phyloP scores from a whole-genome alignment of 1,140 invertebrate species.

The Mya arenaria region DNA sequence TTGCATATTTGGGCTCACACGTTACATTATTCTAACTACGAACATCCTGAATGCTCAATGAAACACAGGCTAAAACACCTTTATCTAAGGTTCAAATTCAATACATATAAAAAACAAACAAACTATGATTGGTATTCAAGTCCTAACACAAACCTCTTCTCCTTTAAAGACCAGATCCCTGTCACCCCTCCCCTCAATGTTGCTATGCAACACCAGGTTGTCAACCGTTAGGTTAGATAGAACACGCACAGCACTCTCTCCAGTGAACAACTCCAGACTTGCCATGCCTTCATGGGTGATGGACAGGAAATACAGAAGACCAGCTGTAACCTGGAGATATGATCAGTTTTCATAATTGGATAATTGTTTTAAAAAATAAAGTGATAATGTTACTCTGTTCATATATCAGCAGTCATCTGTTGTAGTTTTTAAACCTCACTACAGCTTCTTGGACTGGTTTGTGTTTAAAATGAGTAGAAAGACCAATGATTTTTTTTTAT shows the following conservation, averaged over 20 bases:
- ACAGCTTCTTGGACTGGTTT: too few species aligned
- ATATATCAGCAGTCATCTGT: too few species aligned
- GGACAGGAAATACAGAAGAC: slow-evolving; percentile 39
- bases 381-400: too few species aligned
- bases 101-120: background rate
- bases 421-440: too few species aligned
- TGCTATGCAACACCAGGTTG: background rate
- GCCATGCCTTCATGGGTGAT: slow-evolving; percentile 51
- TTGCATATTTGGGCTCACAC: background rate
- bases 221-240: slow-evolving; percentile 13
- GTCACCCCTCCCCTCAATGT: background rate
- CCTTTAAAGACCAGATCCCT: background rate
- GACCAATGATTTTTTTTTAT: too few species aligned
- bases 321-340: slow-evolving; percentile 38
- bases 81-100: background rate
- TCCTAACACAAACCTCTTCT: slow-evolving; percentile 1
- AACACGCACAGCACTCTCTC: slow-evolving; percentile 10
- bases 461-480: too few species aligned
- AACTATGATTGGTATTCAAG: too few species aligned
- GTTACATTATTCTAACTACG: background rate
- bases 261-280: slow-evolving; percentile 36
- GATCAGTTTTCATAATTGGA: background rate
- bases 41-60: background rate
- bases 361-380: too few species aligned
- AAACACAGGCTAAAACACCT: background rate